phyloP scores from a whole-genome alignment of 2,888 invertebrate species.

The Notocelia uddmanniana region DNA sequence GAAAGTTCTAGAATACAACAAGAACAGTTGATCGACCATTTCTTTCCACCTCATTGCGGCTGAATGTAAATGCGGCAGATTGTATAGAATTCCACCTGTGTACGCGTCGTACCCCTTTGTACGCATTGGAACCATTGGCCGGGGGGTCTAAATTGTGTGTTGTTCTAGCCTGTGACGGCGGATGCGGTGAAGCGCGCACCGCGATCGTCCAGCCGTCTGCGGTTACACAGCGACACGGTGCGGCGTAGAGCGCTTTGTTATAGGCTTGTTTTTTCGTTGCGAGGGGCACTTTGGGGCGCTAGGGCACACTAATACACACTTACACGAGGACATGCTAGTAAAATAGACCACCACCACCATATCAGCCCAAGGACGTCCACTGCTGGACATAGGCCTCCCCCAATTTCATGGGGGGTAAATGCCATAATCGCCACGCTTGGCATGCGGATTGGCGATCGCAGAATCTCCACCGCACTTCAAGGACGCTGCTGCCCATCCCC shows the following conservation, averaged over 20 bases:
- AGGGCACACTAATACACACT: not conserved
- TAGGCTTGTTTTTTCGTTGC: not conserved
- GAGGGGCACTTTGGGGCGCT: not conserved
- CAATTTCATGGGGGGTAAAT: too few relatives aligned
- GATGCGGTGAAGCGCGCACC: conserved; percentile 47
- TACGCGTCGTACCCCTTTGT: not conserved
- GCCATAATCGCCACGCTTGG: too few relatives aligned
- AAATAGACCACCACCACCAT: too few relatives aligned
- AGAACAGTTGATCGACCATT: too few relatives aligned
- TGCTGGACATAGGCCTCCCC: too few relatives aligned
- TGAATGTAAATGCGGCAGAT: not conserved
- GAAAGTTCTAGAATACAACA: too few relatives aligned
- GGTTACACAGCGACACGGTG: conserved; percentile 69
- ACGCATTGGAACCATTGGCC: conserved; percentile 41
- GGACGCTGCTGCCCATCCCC: too few relatives aligned
- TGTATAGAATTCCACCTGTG: too few relatives aligned
- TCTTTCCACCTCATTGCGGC: not conserved
- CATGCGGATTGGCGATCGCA: too few relatives aligned
- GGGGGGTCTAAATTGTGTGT: conserved; percentile 48
- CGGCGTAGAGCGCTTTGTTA: conserved; percentile 43
- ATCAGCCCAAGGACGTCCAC: too few relatives aligned
- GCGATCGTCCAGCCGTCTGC: conserved; percentile 58
- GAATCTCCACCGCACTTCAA: too few relatives aligned
- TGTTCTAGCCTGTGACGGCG: conserved; percentile 37
- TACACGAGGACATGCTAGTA: too few relatives aligned